phyloP scores from a whole-genome alignment of 2,113 vertebrate genomes.

The Abramis brama region DNA sequence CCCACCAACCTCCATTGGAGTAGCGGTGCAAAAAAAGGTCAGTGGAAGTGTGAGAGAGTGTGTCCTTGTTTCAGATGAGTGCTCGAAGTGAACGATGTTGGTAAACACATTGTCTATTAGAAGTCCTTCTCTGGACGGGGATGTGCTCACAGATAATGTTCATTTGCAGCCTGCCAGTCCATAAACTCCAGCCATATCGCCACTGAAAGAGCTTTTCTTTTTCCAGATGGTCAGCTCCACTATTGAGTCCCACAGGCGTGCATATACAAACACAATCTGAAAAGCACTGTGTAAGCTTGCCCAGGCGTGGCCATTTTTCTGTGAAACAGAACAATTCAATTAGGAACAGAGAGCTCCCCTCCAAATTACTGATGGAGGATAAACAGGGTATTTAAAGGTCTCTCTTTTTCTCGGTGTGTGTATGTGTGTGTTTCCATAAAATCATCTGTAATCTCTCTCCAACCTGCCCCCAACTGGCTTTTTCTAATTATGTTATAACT shows the following conservation, averaged over 20 bases:
- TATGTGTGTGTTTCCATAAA: conserved; percentile 6
- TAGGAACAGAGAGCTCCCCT: conserved; percentile 50
- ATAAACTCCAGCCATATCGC: conserved; percentile 57
- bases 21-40: conserved; percentile 52
- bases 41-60: conserved; percentile 30
- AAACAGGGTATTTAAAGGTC: conserved; percentile 49
- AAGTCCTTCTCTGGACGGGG: conserved; percentile 47
- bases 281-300: conserved; percentile 43
- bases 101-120: conserved; percentile 50
- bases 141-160: conserved; percentile 51
- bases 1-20: conserved; percentile 26
- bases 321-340: conserved; percentile 62
- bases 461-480: not conserved
- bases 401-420: not conserved
- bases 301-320: conserved; percentile 49
- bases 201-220: conserved; percentile 53
- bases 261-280: conserved; percentile 61
- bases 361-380: conserved; percentile 58
- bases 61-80: conserved; percentile 48
- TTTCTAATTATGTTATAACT: conserved; percentile 36
- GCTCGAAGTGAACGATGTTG: conserved; percentile 37
- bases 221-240: conserved; percentile 61
- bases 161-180: conserved; percentile 54
- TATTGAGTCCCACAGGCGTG: conserved; percentile 57
- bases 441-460: conserved; percentile 14